These are phyloP conservation scores for Caenorhabditis sp. DNA, from an alignment of 2,888 invertebrate genomes.

Conservation along the genomic window DNA sequence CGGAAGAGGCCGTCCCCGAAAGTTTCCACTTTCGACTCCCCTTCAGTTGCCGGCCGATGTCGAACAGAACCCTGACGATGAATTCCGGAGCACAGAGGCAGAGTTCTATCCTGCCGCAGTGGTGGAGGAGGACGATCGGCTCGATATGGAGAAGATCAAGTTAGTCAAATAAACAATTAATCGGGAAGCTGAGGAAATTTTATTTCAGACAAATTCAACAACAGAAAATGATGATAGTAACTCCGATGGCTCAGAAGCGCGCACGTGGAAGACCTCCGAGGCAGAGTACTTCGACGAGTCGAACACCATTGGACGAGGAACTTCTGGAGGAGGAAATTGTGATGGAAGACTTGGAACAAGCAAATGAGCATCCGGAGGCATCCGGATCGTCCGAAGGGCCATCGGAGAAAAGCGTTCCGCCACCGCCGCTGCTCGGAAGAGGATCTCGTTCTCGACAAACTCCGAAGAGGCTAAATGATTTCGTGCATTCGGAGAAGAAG, in stretches of 20 bases:
- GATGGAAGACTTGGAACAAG: neutral
- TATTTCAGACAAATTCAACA: constrained; percentile 47
- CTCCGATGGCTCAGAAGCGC: constrained; percentile 46
- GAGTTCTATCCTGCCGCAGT: neutral
- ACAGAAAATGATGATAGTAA: constrained; percentile 49
- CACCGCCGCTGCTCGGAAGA: neutral
- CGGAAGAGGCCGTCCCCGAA: constrained; percentile 34
- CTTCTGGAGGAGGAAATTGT: constrained; percentile 1
- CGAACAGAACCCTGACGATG: neutral
- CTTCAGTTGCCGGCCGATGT: constrained; percentile 15
- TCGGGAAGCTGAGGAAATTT: neutral
- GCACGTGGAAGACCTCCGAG: constrained; percentile 23
- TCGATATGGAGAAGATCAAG: constrained; percentile 35
- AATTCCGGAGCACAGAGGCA: constrained; percentile 10
- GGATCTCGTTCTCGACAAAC: neutral
- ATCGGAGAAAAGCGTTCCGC: neutral
- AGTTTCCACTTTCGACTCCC: constrained; percentile 13
- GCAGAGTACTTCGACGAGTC: neutral
- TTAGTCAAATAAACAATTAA: neutral
- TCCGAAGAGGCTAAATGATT: constrained; percentile 17
- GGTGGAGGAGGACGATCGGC: neutral
- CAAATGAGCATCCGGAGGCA: neutral
- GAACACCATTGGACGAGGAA: neutral
- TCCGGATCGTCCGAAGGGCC: constrained; percentile 8
- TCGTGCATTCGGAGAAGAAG: neutral